phyloP scores from a whole-genome alignment of 2,888 invertebrate genomes.

The Trichopoda pennipes region DNA sequence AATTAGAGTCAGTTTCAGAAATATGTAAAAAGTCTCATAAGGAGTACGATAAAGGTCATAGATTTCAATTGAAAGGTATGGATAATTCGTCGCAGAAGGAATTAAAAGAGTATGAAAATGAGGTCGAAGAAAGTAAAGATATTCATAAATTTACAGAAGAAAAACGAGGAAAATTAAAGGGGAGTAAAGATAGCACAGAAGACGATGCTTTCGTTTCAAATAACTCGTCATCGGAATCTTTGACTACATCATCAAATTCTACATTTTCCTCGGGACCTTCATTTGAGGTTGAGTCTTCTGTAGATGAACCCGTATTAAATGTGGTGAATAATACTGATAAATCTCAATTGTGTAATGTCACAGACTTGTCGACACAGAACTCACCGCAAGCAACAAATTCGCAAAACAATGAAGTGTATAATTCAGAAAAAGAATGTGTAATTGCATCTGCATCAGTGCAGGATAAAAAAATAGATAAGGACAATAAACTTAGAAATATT shows the following conservation, averaged over 20 bases:
- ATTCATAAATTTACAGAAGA: slow-evolving; percentile 76
- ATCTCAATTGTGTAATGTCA: slow-evolving; percentile 19
- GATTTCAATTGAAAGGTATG: slow-evolving; percentile 32
- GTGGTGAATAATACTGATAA: slow-evolving; percentile 50
- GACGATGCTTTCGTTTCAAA: slow-evolving; percentile 65
- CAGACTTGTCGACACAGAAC: slow-evolving; percentile 9
- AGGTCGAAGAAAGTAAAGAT: slow-evolving; percentile 72
- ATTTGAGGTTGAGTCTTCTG: slow-evolving; percentile 65
- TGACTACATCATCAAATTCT: slow-evolving; percentile 80
- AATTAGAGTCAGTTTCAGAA: slow-evolving; percentile 12
- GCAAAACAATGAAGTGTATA: neutral
- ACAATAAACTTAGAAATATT: slow-evolving; percentile 60
- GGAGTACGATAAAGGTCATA: slow-evolving; percentile 36
- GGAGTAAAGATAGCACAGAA: slow-evolving; percentile 25
- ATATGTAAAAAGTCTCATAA: slow-evolving; percentile 36
- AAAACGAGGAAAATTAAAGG: slow-evolving; percentile 18
- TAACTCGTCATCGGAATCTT: slow-evolving; percentile 76
- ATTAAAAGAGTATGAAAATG: slow-evolving; percentile 69
- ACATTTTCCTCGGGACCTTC: slow-evolving; percentile 80
- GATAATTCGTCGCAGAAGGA: slow-evolving; percentile 50
- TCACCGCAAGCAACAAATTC: slow-evolving; percentile 9
- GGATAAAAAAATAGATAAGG: slow-evolving; percentile 11
- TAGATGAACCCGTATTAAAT: slow-evolving; percentile 73
- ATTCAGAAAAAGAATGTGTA: neutral
- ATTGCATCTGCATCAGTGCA: neutral